Conservation (phyloP, 1,140 invertebrate species). For the Brachionus rubens region DNA sequence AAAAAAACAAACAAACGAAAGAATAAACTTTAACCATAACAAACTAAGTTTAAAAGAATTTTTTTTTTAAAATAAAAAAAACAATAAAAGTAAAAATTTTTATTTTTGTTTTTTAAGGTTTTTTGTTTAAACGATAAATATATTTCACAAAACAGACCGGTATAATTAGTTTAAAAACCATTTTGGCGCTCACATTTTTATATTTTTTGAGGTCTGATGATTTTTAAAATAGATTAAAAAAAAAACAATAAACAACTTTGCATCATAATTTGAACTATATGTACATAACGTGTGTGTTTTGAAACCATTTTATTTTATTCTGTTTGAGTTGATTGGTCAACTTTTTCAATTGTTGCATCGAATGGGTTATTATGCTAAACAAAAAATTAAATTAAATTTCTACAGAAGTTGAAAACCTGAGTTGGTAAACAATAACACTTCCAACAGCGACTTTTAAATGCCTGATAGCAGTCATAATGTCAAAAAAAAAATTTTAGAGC, state of each 20-base stretch:
- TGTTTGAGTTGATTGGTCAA: slow-evolving; percentile 34
- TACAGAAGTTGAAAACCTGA: background rate
- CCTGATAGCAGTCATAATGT: background rate
- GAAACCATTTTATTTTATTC: background rate
- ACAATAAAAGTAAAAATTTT: too few species aligned
- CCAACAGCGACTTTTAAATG: background rate
- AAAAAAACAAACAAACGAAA: slow-evolving; percentile 3
- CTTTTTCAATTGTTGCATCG: background rate
- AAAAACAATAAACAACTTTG: too few species aligned
- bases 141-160: slow-evolving; percentile 24
- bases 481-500: background rate
- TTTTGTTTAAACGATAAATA: too few species aligned
- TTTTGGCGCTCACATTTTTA: background rate
- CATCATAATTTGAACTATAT: too few species aligned
- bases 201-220: slow-evolving; percentile 38
- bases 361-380: background rate
- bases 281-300: background rate
- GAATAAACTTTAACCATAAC: background rate
- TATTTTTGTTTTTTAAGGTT: too few species aligned
- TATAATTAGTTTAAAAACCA: slow-evolving; percentile 27
- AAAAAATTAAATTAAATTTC: background rate
- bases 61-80: too few species aligned
- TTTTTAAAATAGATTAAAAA: background rate
- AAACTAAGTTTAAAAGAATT: background rate
- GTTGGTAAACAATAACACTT: background rate